Conservation (phyloP, 2,888 invertebrate genomes). For the Xanthorhoe spadicearia region DNA sequence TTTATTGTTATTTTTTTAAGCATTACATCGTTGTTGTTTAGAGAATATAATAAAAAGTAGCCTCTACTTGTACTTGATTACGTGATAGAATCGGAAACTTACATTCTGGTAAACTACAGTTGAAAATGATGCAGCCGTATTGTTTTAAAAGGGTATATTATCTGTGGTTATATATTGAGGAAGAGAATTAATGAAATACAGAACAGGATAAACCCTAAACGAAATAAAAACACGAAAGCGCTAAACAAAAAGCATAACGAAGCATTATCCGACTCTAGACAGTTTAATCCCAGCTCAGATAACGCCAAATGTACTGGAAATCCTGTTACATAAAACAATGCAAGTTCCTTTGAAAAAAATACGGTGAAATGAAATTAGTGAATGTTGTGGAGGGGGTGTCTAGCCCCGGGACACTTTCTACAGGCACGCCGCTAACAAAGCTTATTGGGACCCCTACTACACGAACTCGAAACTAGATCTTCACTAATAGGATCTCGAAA, state of each 20-base stretch:
- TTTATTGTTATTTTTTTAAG: too few relatives aligned
- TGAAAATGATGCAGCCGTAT: too few relatives aligned
- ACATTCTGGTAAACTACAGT: too few relatives aligned
- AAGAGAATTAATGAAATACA: too few relatives aligned
- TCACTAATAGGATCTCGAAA: background rate
- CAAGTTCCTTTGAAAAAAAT: slow-evolving; percentile 45
- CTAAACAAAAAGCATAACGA: slow-evolving; percentile 34
- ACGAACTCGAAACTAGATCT: slow-evolving; percentile 42
- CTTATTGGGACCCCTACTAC: slow-evolving; percentile 62
- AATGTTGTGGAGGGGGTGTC: slow-evolving; percentile 42
- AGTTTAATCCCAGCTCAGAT: slow-evolving; percentile 27
- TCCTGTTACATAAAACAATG: slow-evolving; percentile 42
- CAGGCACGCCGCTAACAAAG: slow-evolving; percentile 60
- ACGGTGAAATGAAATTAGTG: slow-evolving; percentile 54
- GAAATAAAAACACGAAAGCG: slow-evolving; percentile 12
- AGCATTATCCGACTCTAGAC: slow-evolving; percentile 30
- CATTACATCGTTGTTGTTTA: too few relatives aligned
- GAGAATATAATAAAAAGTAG: too few relatives aligned
- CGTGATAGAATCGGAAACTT: too few relatives aligned
- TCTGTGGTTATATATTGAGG: too few relatives aligned
- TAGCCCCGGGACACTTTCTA: slow-evolving; percentile 43
- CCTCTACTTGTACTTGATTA: too few relatives aligned
- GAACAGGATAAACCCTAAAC: background rate
- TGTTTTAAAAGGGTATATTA: too few relatives aligned
- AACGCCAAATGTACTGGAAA: slow-evolving; percentile 43